Evolutionary conservation across 2,888 invertebrate genomes (phyloP), one percentile per base, ranked within the genome.

Genomic region (Antheraea yamamai): DNA sequence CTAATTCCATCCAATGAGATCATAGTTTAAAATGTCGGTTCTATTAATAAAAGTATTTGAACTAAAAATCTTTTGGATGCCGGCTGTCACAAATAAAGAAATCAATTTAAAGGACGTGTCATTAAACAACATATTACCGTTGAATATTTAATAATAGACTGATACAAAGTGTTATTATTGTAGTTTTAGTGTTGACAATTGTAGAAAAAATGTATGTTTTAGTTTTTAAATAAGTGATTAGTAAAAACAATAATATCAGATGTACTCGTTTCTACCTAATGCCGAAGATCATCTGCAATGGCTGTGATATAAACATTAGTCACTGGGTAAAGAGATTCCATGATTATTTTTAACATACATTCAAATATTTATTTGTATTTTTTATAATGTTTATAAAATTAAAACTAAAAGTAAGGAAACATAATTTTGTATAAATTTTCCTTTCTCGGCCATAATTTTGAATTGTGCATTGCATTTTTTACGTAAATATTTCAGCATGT

Each of bases 271-370:
- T 89, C 87, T 90, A 88, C 87, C 90, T 90, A 88, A 93, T 92
- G 90, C 89, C 90, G 86, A 89, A 89, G 89, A 92, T 91, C 87
- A 90, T 90, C 86, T 92, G 91, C 87, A 89, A 91, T 89, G 89
- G 91, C 90, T 93, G 92, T 93, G 91, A 92, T 88, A 83, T 91
- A 89, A 91, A 89, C 83, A 88, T 90, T 86, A 90, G 87, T 85
- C 89, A 85, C 89, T 93, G 92, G 93, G 92, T 94, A 93, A 89
- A 88, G 83, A 82, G 82, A 75, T 79, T 79, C 4, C 26, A 16
- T 58, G 35, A 71, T 55, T 23, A 30, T 52, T 68, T 58, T 74
- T 6, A 30, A 75, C 79, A 77, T 78, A 79, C 80, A 77, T 80
- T 82, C 79, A 79, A 47, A 79, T 79, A 83, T 84, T 89, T 88